Conservation (phyloP, 2,888 invertebrate species). For the Anoncus sp. region DNA sequence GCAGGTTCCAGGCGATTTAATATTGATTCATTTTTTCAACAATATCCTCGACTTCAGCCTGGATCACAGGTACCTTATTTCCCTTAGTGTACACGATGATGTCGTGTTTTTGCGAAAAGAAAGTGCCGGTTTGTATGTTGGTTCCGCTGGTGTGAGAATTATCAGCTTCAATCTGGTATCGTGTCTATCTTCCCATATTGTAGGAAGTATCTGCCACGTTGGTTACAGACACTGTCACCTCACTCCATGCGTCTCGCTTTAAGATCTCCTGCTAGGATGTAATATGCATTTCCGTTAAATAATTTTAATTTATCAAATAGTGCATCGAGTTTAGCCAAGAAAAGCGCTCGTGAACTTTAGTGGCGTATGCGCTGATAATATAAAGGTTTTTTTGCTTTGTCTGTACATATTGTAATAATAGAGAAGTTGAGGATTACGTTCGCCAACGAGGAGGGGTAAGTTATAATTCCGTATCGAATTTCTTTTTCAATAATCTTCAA, state of each 20-base stretch:
- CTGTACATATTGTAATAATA: background rate
- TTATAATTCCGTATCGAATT: too few relatives aligned
- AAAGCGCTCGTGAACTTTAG: background rate
- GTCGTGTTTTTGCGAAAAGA: slow-evolving; percentile 16
- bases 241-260: slow-evolving; percentile 16
- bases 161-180: background rate
- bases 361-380: slow-evolving; percentile 23
- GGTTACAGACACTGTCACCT: background rate
- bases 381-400: background rate
- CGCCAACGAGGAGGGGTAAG: too few relatives aligned
- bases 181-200: background rate
- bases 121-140: slow-evolving; percentile 10
- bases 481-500: too few relatives aligned
- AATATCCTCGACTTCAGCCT: slow-evolving; percentile 1
- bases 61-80: background rate
- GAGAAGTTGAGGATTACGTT: slow-evolving; percentile 34
- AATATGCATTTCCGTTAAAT: background rate
- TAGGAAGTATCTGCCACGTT: background rate
- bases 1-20: slow-evolving; percentile 46
- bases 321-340: background rate
- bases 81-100: slow-evolving; percentile 24
- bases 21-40: slow-evolving; percentile 29
- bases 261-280: slow-evolving; percentile 34
- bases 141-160: background rate
- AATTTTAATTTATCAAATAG: slow-evolving; percentile 22